Conservation (phyloP, 1,140 invertebrate genomes). For the Aphis craccivora region DNA sequence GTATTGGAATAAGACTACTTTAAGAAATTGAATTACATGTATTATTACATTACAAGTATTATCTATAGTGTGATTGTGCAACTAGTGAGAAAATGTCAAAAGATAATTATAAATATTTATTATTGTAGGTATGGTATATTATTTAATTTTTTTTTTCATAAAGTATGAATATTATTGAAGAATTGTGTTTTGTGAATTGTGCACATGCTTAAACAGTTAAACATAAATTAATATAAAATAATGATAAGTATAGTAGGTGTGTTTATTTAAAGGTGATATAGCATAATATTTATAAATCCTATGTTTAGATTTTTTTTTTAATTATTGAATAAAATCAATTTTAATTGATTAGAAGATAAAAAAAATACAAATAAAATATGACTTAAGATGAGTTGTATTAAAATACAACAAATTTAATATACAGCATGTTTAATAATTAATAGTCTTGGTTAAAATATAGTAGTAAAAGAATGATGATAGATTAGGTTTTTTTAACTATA, state of each 20-base stretch:
- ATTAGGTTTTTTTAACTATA: not conserved
- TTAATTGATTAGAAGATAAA: not conserved
- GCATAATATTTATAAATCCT: not conserved
- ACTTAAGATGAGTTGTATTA: not conserved
- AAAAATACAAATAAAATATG: not conserved
- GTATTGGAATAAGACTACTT: no score
- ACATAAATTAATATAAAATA: not conserved
- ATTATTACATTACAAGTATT: no score
- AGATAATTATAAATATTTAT: not conserved
- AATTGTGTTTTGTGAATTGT: not conserved
- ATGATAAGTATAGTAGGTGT: not conserved
- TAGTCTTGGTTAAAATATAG: not conserved
- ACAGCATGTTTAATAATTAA: not conserved
- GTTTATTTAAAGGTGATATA: not conserved
- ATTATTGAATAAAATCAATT: not conserved
- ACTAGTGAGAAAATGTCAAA: not conserved
- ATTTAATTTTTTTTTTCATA: no score
- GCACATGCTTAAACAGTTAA: not conserved
- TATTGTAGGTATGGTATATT: no score
- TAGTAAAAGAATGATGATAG: not conserved
- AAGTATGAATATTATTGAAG: not conserved
- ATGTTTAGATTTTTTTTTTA: not conserved
- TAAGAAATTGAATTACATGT: no score
- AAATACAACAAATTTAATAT: not conserved
- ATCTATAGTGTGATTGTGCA: not conserved